These are phyloP conservation scores for Tanytarsus gracilentus DNA, from an alignment of 2,888 invertebrate genomes.

Conservation along the genomic window DNA sequence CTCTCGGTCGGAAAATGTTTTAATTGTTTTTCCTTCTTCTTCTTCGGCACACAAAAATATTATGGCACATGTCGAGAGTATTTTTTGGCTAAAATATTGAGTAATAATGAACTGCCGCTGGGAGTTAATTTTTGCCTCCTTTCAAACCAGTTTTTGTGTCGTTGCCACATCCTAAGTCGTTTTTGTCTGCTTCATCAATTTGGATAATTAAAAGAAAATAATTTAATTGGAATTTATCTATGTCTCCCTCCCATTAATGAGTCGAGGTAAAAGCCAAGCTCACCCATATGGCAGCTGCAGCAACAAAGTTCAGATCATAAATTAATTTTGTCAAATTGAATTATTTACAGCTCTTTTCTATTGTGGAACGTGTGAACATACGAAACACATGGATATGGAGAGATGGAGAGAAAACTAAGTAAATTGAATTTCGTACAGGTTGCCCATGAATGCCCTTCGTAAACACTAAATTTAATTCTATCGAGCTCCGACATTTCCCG, in stretches of 20 bases:
- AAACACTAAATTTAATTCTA: neutral
- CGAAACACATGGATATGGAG: neutral
- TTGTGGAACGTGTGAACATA: conserved; percentile 1
- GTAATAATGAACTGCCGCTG: conserved; percentile 20
- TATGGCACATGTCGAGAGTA: neutral
- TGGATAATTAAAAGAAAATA: conserved; percentile 27
- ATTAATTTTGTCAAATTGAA: conserved; percentile 18
- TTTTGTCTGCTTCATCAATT: conserved; percentile 11
- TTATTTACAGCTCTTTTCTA: conserved; percentile 1
- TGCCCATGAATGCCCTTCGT: no score
- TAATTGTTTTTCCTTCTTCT: conserved; percentile 25
- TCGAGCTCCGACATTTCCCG: neutral
- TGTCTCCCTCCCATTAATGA: neutral
- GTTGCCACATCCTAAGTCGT: neutral
- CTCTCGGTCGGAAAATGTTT: conserved; percentile 12
- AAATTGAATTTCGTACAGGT: conserved; percentile 13
- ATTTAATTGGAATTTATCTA: conserved; percentile 16
- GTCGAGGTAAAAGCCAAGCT: neutral
- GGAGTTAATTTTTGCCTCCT: neutral
- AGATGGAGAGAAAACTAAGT: neutral
- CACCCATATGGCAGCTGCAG: neutral
- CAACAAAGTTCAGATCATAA: neutral
- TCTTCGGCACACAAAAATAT: neutral
- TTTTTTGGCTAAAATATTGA: conserved; percentile 16
- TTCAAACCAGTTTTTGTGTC: neutral